Evolutionary conservation across 1,140 invertebrate species (phyloP), one percentile per base, ranked within the genome.

Genomic region (Theocolax elegans): DNA sequence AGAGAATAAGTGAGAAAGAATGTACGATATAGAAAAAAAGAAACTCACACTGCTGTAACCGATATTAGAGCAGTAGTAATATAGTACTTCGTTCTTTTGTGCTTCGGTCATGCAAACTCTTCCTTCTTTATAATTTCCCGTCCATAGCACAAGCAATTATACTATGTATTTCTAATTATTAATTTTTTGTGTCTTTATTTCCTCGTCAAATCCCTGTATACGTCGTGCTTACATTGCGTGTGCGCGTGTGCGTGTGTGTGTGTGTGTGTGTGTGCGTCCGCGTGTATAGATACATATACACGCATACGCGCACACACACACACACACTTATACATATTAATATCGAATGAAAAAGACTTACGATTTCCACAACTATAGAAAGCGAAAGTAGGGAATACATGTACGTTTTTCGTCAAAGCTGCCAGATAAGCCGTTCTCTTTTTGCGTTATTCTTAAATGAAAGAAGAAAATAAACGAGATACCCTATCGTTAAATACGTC

Each of bases 71-170:
- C 44, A 59, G 35, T 46, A 44, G 35, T 49, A 42, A 40, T 53
- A 46, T 40, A 69, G 17, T 44, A 62, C 31, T 53, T 51, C 40
- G 31, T 70, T 70, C 62, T 64, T 31, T 70, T 40, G 23, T 64
- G 67, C 67, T 69, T 63, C 38, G 49, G 49, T 54, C 59, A 63
- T 62, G 49, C 38, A 63, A 63, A 56, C 64, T 67, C 72, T 78
- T 76, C 67, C 75, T 59, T 72, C 62, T 74, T 74, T 76, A 73
- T 75, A 65, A 70, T 76, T 80, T 80, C 76, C 80, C 80, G 79
- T 83, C 80, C 79, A 82, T 80, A 80, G 80, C 82, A 81, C 76
- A 80, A 82, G 79, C 77, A 77, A 75, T 77, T 74, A 64, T 23
- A 75, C 76, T 74, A 64, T 23, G 46, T 44, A 54, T 13, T 42